Evolutionary conservation across 2,888 invertebrate species (phyloP).

Genomic region (Blastobasis lacticolella): DNA sequence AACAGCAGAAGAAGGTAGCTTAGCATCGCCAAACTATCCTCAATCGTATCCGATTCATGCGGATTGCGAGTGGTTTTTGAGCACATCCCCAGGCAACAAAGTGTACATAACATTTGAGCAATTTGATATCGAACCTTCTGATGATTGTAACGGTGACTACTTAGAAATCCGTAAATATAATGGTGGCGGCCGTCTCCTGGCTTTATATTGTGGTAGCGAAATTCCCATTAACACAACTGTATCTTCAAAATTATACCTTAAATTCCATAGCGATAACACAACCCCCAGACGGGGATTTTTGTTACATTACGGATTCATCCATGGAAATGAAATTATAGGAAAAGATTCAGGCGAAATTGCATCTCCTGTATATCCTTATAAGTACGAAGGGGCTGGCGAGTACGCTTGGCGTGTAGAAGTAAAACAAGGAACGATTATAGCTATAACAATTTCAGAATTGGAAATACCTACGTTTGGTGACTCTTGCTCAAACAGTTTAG

Average conservation of each 20-base stretch:
- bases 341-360: constrained; percentile 77
- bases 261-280: constrained; percentile 80
- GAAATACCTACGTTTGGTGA: constrained; percentile 42
- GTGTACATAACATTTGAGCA: constrained; percentile 78
- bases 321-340: constrained; percentile 80
- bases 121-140: constrained; percentile 81
- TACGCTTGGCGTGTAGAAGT: constrained; percentile 80
- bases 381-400: constrained; percentile 49
- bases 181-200: constrained; percentile 77
- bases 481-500: constrained; percentile 41
- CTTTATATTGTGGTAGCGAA: constrained; percentile 80
- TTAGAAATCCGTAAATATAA: constrained; percentile 84
- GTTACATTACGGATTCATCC: constrained; percentile 80
- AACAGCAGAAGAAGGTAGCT: constrained; percentile 79
- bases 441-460: constrained; percentile 28
- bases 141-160: constrained; percentile 88
- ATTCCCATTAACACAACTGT: constrained; percentile 76
- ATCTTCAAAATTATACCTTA: constrained; percentile 78
- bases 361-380: constrained; percentile 84
- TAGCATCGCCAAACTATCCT: constrained; percentile 92
- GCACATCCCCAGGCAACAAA: constrained; percentile 77
- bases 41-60: constrained; percentile 78
- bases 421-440: constrained; percentile 24
- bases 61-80: constrained; percentile 82
- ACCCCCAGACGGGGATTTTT: constrained; percentile 81